phyloP scores from a whole-genome alignment of 2,113 vertebrate species.

The Crotalus tigris region DNA sequence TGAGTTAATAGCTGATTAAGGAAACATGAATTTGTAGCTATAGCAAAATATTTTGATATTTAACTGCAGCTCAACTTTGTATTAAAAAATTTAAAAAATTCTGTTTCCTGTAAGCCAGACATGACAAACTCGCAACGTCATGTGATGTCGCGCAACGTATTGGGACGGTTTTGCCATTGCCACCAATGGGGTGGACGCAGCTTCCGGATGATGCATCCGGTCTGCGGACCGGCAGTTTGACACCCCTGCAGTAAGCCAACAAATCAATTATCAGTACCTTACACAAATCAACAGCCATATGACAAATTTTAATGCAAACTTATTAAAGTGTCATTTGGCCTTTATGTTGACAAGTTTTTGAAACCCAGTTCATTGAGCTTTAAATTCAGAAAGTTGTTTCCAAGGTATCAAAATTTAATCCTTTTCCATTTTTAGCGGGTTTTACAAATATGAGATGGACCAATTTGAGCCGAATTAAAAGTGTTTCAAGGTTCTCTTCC shows the following conservation, averaged over 20 bases:
- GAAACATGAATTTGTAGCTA: background rate
- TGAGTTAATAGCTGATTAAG: background rate
- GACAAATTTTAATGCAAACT: background rate
- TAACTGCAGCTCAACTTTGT: background rate
- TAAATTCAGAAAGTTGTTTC: conserved; percentile 1
- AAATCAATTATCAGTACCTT: background rate
- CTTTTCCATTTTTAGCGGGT: background rate
- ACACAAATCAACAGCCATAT: background rate
- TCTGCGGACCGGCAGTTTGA: too few relatives aligned
- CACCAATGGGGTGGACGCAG: too few relatives aligned
- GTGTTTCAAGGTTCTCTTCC: background rate
- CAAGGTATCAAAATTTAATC: background rate
- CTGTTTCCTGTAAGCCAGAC: background rate
- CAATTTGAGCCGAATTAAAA: background rate
- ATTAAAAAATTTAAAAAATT: background rate
- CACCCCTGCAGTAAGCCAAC: background rate
- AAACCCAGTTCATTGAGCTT: conserved; percentile 5
- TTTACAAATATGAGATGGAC: background rate
- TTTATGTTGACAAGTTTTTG: conserved; percentile 20
- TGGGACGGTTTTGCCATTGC: too few relatives aligned
- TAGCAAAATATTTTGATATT: background rate
- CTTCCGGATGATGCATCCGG: too few relatives aligned
- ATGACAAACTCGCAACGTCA: too few relatives aligned
- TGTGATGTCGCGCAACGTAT: too few relatives aligned
- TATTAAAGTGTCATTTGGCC: background rate